Conservation (phyloP, 2,113 vertebrate species). For the Cebus imitator region DNA sequence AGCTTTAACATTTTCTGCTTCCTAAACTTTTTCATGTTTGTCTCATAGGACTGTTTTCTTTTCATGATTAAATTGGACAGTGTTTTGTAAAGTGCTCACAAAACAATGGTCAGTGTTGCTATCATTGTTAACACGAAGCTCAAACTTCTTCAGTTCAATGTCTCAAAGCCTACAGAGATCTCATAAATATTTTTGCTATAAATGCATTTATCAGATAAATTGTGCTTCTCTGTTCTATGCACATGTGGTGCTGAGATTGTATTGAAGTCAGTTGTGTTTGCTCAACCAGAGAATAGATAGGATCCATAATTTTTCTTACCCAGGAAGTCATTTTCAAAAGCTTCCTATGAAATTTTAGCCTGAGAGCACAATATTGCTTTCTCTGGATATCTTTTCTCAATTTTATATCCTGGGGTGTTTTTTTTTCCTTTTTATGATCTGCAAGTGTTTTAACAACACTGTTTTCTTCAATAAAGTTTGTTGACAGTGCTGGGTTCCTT, state of each 20-base stretch:
- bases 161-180: not conserved
- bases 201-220: not conserved
- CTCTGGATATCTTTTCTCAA: not conserved
- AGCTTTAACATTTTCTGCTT: not conserved
- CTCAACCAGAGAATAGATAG: not conserved
- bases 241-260: not conserved
- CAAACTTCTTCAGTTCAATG: not conserved
- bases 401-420: not conserved
- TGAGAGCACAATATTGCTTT: constrained; percentile 39
- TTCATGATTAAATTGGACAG: not conserved
- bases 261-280: constrained; percentile 45
- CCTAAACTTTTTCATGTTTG: not conserved
- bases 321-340: constrained; percentile 35
- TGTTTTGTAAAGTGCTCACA: not conserved
- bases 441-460: not conserved
- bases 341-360: not conserved
- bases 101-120: not conserved
- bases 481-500: not conserved
- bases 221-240: not conserved
- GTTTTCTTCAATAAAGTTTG: not conserved
- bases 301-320: not conserved
- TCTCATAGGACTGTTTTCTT: not conserved
- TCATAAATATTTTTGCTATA: not conserved
- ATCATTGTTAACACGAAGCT: not conserved
- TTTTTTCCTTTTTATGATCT: not conserved